Evolutionary conservation across 2,888 invertebrate genomes (phyloP), one percentile per base, ranked within the genome.

Genomic region (Phytoseiulus persimilis): DNA sequence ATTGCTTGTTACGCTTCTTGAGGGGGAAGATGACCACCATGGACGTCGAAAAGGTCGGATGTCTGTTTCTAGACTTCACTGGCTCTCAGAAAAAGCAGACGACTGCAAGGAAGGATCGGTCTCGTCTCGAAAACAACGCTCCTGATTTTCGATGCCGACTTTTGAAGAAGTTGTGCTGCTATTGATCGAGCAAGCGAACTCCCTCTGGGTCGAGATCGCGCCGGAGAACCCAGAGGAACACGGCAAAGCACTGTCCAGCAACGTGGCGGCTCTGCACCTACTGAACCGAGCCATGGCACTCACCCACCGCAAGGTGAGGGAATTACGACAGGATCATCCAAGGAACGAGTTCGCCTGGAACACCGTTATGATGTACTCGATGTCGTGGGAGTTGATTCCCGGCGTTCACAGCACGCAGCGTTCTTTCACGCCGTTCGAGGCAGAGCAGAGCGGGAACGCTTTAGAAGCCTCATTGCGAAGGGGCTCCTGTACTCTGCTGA

Each of bases 341-440:
- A 39, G 9, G 18, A 28, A 28, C 18, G 9, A 65, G 65, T 28
- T 28, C 2, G 65, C 14, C 65, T 65, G 65, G 65, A 65, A 65
- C 65, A 65, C 23, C 9, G 1, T 65, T 1, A 23, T 65, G 23
- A 65, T 28, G 65, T 65, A 65, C 28, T 11, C 65, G 65, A 65
- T 87, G 39, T 87, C 87, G 32, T 87, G 87, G 87, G 87, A 87
- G 87, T 45, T 87, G 11, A 87, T 87, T 87, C 32, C 33, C 6
- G 87, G 87, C 33, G 5, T 87, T 14, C 32, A 45, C 87, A 9
- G 32, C 33, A 31, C 6, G 18, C 32, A 33, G 31, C 87, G 33
- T 45, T 32, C n/a, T 6, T 33, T 87, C 31, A 39, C 87, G n/a
- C 87, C 87, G 18, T 45, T 87, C 32, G 87, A 87, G 9, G n/a